Evolutionary conservation across 2,797 vertebrate genomes (phyloP), one percentile per base, ranked within the genome.

Genomic region (Prunella strophiata): DNA sequence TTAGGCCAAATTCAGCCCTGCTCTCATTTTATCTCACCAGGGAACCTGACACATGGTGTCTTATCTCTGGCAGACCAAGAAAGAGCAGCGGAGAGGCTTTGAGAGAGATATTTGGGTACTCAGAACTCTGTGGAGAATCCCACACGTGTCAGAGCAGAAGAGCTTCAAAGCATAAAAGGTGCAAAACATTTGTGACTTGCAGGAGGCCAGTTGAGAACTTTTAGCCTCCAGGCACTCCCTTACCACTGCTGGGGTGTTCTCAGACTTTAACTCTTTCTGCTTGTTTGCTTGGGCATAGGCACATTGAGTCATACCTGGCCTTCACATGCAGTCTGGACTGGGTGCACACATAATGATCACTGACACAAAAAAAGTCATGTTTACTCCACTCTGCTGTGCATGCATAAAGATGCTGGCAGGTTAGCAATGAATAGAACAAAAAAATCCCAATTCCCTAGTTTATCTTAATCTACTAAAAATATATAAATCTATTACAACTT

Each of bases 101-200:
- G 54, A 88, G 79, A 84, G 47, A 52, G 45, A 50, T 51, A 42
- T 47, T 62, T 70, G 48, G 55, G 52, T 89, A 89, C 73, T 89
- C 26, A 47, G 30, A 83, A 87, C 63, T 93, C 65, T 27, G n/a
- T 17, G 40, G 84, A 90, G 63, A 67, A 62, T 92, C 92, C 95
- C 81, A 74, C 72, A 93, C 36, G 10, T 92, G 91, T 84, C 95
- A 95, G 63, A 91, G 68, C 40, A 75, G 67, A 93, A 89, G 40
- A 79, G 25, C 40, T 78, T 89, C 90, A 89, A 77, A 84, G 52
- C 23, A 66, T 50, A 63, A 81, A 93, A 96, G 90, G 96, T 96
- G 92, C 40, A 88, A 95, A 94, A 68, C 19, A 16, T 91, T 95
- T 94, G 57, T 96, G 94, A 94, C 92, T 96, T 90, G 63, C 47